Evolutionary conservation across 2,888 invertebrate species (phyloP), one percentile per base, ranked within the genome.

Genomic region (Uropetala carovei): DNA sequence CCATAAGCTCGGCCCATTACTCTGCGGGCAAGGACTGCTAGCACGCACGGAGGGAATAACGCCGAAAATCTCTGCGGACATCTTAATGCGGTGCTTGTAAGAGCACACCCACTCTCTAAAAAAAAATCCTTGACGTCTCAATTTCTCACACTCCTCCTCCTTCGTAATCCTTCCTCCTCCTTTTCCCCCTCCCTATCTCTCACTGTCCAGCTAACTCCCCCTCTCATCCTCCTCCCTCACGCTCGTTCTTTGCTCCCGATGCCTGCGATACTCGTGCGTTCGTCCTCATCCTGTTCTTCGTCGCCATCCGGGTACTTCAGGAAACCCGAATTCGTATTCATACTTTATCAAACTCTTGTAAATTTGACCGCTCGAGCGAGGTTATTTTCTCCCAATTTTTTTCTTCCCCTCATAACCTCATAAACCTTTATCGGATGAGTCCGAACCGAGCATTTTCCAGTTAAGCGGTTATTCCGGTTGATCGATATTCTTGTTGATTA

Each of bases 31-130:
- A 43, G 57, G 57, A 57, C 56, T 57, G 43, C 57, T 5, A 9
- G 83, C 60, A 27, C 16, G 86, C 60, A 60, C 30, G 5, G 57
- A 83, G 18, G 83, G 22, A 86, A 30, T 64, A 86, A 30, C 60
- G 60, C 60, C 60, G 86, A 89, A 64, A 89, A 89, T 89, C 89
- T 89, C 68, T 10, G 89, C 30, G 64, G 89, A 89, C 89, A 64
- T 89, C 89, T 89, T 89, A 89, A 89, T 89, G 89, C 89, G 43
- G 43, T 18, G 60, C 89, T 89, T 89, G 64, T 89, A 68, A 89
- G 64, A 18, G 64, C n/a, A 89, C 89, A 89, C 68, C 64, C 89
- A 64, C 89, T 43, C 64, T 68, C 89, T 16, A 16, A n/a, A 64
- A 89, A 64, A 89, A 89, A 60, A 22, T 43, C 89, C 10, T 75